Percentiles rank a stretch among this genome's conserved stretches.
Evolutionary conservation across 2,888 invertebrate genomes (phyloP).

Genomic region (Antheraea assamensis): DNA sequence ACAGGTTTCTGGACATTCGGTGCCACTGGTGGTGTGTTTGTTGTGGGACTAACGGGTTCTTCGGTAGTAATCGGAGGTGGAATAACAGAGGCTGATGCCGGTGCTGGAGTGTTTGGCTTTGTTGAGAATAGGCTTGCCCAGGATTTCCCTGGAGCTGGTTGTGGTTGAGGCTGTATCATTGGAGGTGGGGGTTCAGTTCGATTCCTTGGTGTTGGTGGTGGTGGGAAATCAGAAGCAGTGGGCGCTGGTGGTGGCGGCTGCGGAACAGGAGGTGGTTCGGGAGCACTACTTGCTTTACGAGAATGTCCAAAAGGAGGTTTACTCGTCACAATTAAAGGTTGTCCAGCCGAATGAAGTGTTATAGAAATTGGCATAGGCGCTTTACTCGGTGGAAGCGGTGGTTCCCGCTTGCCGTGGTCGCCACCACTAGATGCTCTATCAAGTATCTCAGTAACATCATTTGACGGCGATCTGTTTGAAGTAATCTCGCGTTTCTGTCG

Average conservation of each 20-base stretch:
- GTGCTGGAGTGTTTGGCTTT: constrained; percentile 47
- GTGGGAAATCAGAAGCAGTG: constrained; percentile 79
- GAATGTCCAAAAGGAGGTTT: constrained; percentile 76
- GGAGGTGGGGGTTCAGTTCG: constrained; percentile 66
- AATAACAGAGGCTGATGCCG: constrained; percentile 34
- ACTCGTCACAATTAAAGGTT: constrained; percentile 75
- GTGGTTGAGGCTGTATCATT: constrained; percentile 60
- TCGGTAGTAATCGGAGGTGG: constrained; percentile 50
- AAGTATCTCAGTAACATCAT: constrained; percentile 53
- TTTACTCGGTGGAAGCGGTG: constrained; percentile 71
- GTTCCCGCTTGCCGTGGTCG: constrained; percentile 65
- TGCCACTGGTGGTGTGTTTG: constrained; percentile 47
- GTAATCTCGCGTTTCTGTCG: constrained; percentile 73
- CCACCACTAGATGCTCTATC: constrained; percentile 43
- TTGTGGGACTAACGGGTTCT: constrained; percentile 62
- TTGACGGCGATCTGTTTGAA: constrained; percentile 66
- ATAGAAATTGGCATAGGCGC: constrained; percentile 78
- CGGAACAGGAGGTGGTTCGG: constrained; percentile 63
- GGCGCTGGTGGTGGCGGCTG: constrained; percentile 73
- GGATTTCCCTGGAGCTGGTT: constrained; percentile 78
- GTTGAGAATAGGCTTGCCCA: constrained; percentile 86
- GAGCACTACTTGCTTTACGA: constrained; percentile 55
- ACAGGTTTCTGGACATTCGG: constrained; percentile 78
- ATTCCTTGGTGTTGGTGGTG: constrained; percentile 73
- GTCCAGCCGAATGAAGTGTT: constrained; percentile 68